Evolutionary conservation across 1,140 invertebrate species (phyloP).

Genomic region (Hormaphis cornu): DNA sequence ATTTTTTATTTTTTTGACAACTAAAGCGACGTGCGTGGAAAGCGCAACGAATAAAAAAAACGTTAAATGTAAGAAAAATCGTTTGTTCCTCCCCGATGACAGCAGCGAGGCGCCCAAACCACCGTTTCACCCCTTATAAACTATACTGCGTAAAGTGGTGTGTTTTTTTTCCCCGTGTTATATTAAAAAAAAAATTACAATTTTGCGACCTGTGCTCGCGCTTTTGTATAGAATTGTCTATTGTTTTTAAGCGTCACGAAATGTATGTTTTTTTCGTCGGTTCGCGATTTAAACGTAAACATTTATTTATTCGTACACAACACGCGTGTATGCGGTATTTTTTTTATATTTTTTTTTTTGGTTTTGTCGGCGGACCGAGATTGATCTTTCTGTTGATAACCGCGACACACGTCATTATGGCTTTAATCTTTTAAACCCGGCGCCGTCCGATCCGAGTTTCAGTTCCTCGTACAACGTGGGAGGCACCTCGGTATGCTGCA

Average conservation of each 20-base stretch:
- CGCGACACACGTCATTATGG: conserved; percentile 42
- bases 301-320: no score
- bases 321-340: no score
- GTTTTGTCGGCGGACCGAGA: no score
- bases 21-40: neutral
- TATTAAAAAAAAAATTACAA: conserved; percentile 10
- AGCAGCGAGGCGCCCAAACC: neutral
- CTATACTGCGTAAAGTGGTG: neutral
- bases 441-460: conserved; percentile 65
- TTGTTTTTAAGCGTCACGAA: no score
- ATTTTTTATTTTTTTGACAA: neutral
- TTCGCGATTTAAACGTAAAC: no score
- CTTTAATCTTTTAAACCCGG: conserved; percentile 63
- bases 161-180: neutral
- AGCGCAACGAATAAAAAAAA: neutral
- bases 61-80: neutral
- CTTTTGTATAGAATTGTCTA: no score
- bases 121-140: neutral
- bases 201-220: neutral
- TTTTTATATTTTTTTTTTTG: neutral
- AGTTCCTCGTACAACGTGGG: conserved; percentile 67
- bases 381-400: neutral
- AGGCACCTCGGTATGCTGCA: conserved; percentile 54
- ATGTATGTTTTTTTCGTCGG: no score
- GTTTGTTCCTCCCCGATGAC: neutral